phyloP scores from a whole-genome alignment of 1,140 invertebrate species.

The Chlorops oryzae region DNA sequence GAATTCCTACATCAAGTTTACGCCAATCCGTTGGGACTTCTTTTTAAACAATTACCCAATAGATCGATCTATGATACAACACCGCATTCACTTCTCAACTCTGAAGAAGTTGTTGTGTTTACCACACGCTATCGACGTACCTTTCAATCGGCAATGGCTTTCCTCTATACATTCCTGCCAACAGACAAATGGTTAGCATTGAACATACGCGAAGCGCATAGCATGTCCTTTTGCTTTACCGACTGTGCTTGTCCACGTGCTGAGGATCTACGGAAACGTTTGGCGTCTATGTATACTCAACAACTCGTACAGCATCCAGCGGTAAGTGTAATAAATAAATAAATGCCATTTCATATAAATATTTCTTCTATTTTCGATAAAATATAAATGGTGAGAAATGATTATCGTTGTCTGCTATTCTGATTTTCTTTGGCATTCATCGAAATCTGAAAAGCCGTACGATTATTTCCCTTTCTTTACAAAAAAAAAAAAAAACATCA shows the following conservation, averaged over 20 bases:
- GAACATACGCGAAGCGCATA: slow-evolving; percentile 62
- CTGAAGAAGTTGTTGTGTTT: slow-evolving; percentile 64
- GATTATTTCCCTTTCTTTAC: too few relatives aligned
- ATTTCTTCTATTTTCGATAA: too few relatives aligned
- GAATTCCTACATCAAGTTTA: slow-evolving; percentile 65
- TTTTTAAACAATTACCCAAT: slow-evolving; percentile 24
- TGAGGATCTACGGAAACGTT: slow-evolving; percentile 47
- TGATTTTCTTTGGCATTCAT: too few relatives aligned
- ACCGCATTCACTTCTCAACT: slow-evolving; percentile 35
- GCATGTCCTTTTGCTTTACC: slow-evolving; percentile 76
- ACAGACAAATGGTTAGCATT: slow-evolving; percentile 46
- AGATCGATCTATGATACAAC: slow-evolving; percentile 20
- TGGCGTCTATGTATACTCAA: slow-evolving; percentile 21
- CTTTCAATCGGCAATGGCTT: slow-evolving; percentile 78
- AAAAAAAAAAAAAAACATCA: too few relatives aligned
- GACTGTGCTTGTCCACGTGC: slow-evolving; percentile 75
- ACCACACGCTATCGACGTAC: slow-evolving; percentile 81
- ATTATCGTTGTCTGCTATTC: too few relatives aligned
- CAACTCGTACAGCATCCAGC: slow-evolving; percentile 54
- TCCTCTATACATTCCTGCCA: slow-evolving; percentile 70
- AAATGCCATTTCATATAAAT: too few relatives aligned
- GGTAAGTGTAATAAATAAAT: too few relatives aligned
- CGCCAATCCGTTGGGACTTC: slow-evolving; percentile 52
- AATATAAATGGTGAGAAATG: too few relatives aligned
- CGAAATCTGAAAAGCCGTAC: too few relatives aligned